These are phyloP conservation scores for Drosophila oshimai DNA, from an alignment of 1,140 invertebrate species.

Conservation along the genomic window DNA sequence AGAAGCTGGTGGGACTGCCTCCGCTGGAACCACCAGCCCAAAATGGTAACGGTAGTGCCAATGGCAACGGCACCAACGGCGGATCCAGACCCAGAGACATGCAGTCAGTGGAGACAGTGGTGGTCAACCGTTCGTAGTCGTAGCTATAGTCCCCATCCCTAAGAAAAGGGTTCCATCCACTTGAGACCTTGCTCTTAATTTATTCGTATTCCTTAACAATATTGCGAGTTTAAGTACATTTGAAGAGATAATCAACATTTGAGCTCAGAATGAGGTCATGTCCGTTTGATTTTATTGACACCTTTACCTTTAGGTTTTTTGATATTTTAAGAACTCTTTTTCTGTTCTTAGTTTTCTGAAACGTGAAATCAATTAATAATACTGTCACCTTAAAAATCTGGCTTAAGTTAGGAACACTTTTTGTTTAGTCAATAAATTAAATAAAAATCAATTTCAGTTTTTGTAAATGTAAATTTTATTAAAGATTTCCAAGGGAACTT, in stretches of 20 bases:
- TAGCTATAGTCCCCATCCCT: neutral
- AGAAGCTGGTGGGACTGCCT: constrained; percentile 65
- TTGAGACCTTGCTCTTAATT: constrained; percentile 7
- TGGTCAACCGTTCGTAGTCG: constrained; percentile 49
- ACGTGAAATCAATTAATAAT: too few relatives aligned
- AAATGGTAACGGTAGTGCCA: neutral
- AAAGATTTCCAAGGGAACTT: neutral
- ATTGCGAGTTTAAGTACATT: constrained; percentile 9
- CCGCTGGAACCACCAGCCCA: constrained; percentile 25
- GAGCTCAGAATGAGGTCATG: neutral
- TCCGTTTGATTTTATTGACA: too few relatives aligned
- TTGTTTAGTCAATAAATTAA: too few relatives aligned
- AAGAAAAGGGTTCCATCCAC: neutral
- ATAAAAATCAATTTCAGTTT: too few relatives aligned
- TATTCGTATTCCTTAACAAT: constrained; percentile 5
- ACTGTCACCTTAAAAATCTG: too few relatives aligned
- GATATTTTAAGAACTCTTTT: too few relatives aligned
- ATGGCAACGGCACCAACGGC: too few relatives aligned
- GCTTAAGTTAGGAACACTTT: too few relatives aligned
- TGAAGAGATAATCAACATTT: neutral
- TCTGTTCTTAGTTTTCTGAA: too few relatives aligned
- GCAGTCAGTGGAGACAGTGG: constrained; percentile 49
- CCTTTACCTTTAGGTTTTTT: too few relatives aligned
- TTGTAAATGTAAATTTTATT: neutral
- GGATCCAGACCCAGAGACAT: constrained; percentile 14